A percentile compares a stretch with the other conserved stretches of the same genome.
These are phyloP conservation scores for Microctonus hyperodae DNA, from an alignment of 2,888 invertebrate genomes.

Conservation along the genomic window DNA sequence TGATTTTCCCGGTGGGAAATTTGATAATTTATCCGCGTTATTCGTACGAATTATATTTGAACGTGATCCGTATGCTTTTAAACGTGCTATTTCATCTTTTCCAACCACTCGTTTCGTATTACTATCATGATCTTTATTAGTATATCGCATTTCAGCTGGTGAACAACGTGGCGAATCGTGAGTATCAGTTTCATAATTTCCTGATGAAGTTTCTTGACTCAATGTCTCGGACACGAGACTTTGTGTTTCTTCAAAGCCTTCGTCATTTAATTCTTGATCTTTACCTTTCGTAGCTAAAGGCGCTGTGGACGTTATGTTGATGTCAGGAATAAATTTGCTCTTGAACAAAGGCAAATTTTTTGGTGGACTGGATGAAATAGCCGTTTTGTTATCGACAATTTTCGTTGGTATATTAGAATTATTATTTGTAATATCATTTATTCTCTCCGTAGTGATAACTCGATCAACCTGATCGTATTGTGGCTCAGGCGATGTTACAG, in stretches of 20 bases:
- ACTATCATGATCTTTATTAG: slow-evolving; percentile 33
- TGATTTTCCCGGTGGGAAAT: slow-evolving; percentile 56
- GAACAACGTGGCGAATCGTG: slow-evolving; percentile 64
- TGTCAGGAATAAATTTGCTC: slow-evolving; percentile 60
- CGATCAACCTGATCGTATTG: slow-evolving; percentile 27
- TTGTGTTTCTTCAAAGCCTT: slow-evolving; percentile 91
- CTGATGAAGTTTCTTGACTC: slow-evolving; percentile 84
- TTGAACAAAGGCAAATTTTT: slow-evolving; percentile 42
- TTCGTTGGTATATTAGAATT: neutral
- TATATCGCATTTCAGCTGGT: slow-evolving; percentile 51
- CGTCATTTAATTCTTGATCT: slow-evolving; percentile 82
- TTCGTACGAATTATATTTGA: slow-evolving; percentile 35
- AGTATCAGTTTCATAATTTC: slow-evolving; percentile 71
- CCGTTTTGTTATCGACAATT: slow-evolving; percentile 26
- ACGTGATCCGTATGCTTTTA: slow-evolving; percentile 37
- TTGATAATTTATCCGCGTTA: slow-evolving; percentile 45
- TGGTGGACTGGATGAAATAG: neutral
- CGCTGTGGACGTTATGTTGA: slow-evolving; percentile 64
- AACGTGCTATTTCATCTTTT: slow-evolving; percentile 37
- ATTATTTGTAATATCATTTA: neutral
- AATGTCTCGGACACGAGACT: slow-evolving; percentile 87
- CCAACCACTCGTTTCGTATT: slow-evolving; percentile 36
- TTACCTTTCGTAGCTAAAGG: slow-evolving; percentile 53
- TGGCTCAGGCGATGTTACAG: slow-evolving; percentile 31
- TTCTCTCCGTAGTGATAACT: slow-evolving; percentile 18